Percentiles rank a stretch among this genome's conserved stretches.
phyloP scores from a whole-genome alignment of 2,888 invertebrate genomes.

The Hirtodrosophila histrioides region DNA sequence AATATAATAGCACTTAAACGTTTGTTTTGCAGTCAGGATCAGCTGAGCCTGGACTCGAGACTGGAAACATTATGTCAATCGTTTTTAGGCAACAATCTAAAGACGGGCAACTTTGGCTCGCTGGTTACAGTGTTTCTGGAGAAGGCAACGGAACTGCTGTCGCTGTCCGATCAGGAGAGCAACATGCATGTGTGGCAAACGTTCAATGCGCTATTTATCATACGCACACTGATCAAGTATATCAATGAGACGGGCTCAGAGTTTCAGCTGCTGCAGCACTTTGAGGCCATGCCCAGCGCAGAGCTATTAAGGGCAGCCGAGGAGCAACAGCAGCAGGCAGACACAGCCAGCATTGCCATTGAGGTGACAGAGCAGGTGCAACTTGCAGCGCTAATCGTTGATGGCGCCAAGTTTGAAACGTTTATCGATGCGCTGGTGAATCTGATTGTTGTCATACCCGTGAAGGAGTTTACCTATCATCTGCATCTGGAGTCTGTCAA shows the following conservation, averaged over 20 bases:
- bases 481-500: slow-evolving; percentile 95
- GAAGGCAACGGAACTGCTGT: slow-evolving; percentile 92
- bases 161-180: slow-evolving; percentile 93
- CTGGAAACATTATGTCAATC: slow-evolving; percentile 90
- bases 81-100: slow-evolving; percentile 92
- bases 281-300: slow-evolving; percentile 87
- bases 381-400: slow-evolving; percentile 71
- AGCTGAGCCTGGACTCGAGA: slow-evolving; percentile 91
- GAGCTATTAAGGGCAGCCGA: slow-evolving; percentile 65
- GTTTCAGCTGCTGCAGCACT: slow-evolving; percentile 92
- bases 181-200: slow-evolving; percentile 94
- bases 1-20: slow-evolving; percentile 7
- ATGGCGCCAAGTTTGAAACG: slow-evolving; percentile 84
- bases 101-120: slow-evolving; percentile 95
- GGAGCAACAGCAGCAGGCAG: slow-evolving; percentile 45
- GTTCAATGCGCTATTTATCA: slow-evolving; percentile 95
- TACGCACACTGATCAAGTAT: slow-evolving; percentile 93
- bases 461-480: slow-evolving; percentile 91
- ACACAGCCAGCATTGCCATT: slow-evolving; percentile 71
- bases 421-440: slow-evolving; percentile 84
- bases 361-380: slow-evolving; percentile 70
- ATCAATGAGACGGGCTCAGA: slow-evolving; percentile 95
- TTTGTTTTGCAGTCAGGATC: slow-evolving; percentile 89
- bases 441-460: slow-evolving; percentile 84
- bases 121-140: slow-evolving; percentile 94